phyloP scores from a whole-genome alignment of 2,888 invertebrate genomes.

The Esperia sulphurella region DNA sequence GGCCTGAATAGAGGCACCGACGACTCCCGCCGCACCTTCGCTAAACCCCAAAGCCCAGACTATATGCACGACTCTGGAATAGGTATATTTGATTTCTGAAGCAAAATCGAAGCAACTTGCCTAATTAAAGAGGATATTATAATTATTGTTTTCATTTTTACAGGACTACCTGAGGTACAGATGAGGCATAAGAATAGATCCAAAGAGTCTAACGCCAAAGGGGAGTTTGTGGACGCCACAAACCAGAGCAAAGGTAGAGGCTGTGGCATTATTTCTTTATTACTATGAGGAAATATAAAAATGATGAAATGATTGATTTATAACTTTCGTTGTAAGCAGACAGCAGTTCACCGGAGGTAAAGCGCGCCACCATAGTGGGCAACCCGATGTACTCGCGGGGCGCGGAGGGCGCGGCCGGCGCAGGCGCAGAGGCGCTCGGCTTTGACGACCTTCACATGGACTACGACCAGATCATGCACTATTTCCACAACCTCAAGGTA shows the following conservation, averaged over 20 bases:
- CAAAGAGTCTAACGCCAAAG: constrained; percentile 57
- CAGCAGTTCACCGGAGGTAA: constrained; percentile 81
- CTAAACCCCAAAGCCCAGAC: constrained; percentile 72
- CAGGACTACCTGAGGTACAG: constrained; percentile 72
- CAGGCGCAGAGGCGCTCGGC: constrained; percentile 81
- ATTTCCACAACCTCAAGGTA: constrained; percentile 98
- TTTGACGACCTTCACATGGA: constrained; percentile 95
- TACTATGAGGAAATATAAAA: too few species aligned
- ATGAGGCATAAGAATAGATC: constrained; percentile 69
- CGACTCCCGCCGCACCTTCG: constrained; percentile 71
- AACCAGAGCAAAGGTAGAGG: constrained; percentile 67
- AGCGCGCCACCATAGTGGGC: constrained; percentile 91
- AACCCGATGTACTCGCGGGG: constrained; percentile 89
- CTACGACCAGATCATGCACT: constrained; percentile 98
- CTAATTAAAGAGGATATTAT: background rate
- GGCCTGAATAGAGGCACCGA: constrained; percentile 71
- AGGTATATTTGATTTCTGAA: constrained; percentile 34
- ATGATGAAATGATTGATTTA: too few species aligned
- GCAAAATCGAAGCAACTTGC: background rate
- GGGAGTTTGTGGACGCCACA: constrained; percentile 79
- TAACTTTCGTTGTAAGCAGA: constrained; percentile 31
- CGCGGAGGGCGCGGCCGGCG: constrained; percentile 44
- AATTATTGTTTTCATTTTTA: constrained; percentile 17
- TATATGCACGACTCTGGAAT: constrained; percentile 78
- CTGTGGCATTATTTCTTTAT: too few species aligned